A percentile compares a stretch with the other conserved stretches of the same genome.
Conservation (phyloP, 1,140 invertebrate species). For the Brachionus paranguensis region DNA sequence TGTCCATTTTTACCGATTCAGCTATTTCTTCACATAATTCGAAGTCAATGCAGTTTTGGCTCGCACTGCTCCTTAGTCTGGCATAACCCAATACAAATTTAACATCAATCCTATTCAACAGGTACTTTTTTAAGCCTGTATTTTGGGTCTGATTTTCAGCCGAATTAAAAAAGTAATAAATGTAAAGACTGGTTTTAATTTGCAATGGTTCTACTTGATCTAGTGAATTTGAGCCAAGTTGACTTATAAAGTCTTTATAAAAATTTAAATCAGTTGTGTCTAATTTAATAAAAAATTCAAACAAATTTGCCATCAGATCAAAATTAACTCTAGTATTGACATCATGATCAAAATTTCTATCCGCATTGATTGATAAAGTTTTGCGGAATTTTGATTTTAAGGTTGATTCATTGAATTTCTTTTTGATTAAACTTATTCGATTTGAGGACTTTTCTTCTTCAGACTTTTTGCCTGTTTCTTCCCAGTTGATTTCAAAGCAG, state of each 20-base stretch:
- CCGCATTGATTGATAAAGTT: background rate
- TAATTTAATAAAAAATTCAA: slow-evolving; percentile 23
- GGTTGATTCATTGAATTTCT: background rate
- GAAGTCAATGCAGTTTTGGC: background rate
- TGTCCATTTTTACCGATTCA: background rate
- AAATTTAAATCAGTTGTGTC: background rate
- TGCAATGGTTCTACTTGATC: slow-evolving; percentile 18
- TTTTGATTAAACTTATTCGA: background rate
- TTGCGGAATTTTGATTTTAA: slow-evolving; percentile 25
- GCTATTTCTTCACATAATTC: background rate
- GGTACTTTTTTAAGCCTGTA: background rate
- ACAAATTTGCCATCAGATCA: slow-evolving; percentile 9
- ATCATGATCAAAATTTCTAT: background rate
- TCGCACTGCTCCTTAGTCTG: background rate
- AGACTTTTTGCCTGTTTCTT: background rate
- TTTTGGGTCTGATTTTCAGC: background rate
- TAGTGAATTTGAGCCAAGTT: background rate
- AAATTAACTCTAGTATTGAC: background rate
- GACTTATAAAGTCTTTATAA: background rate
- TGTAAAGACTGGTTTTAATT: background rate
- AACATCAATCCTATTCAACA: background rate
- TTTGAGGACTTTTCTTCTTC: background rate
- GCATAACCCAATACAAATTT: slow-evolving; percentile 3
- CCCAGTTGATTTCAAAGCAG: background rate
- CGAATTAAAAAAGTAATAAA: background rate